Conservation (phyloP, 1,140 invertebrate genomes). For the Cydia fagiglandana region DNA sequence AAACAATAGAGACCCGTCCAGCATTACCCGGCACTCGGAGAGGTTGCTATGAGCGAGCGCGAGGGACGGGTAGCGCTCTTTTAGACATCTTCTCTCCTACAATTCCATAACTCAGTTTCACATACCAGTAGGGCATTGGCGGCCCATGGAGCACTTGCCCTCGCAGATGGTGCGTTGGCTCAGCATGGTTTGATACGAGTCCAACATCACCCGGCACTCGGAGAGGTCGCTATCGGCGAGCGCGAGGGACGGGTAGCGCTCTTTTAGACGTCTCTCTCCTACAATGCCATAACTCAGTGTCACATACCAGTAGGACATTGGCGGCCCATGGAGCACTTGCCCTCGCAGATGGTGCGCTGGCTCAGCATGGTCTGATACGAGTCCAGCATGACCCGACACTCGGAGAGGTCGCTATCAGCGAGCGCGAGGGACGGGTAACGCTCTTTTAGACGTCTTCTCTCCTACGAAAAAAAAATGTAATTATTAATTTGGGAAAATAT, state of each 20-base stretch:
- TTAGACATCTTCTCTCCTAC: constrained; percentile 89
- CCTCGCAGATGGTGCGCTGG: constrained; percentile 90
- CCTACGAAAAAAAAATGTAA: constrained; percentile 76
- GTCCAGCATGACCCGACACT: constrained; percentile 87
- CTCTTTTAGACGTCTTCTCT: constrained; percentile 89
- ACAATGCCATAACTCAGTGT: constrained; percentile 14
- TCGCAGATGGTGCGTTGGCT: constrained; percentile 90
- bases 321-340: constrained; percentile 90
- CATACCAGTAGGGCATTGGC: constrained; percentile 88
- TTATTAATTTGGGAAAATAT: not conserved
- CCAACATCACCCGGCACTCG: constrained; percentile 87
- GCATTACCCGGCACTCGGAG: constrained; percentile 86
- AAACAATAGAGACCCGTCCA: too few species aligned
- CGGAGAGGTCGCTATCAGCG: constrained; percentile 85
- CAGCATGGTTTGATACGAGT: constrained; percentile 89
- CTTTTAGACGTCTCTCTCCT: constrained; percentile 92
- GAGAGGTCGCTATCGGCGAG: constrained; percentile 87
- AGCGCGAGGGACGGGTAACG: constrained; percentile 89
- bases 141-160: constrained; percentile 90
- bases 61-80: constrained; percentile 90
- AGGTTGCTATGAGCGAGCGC: constrained; percentile 87
- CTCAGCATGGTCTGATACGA: constrained; percentile 90
- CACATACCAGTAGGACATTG: constrained; percentile 87
- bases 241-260: constrained; percentile 89
- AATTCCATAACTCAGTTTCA: too few species aligned